Base-by-base conservation (phyloP, 2,888 invertebrate species). In the Meganola albula region DNA sequence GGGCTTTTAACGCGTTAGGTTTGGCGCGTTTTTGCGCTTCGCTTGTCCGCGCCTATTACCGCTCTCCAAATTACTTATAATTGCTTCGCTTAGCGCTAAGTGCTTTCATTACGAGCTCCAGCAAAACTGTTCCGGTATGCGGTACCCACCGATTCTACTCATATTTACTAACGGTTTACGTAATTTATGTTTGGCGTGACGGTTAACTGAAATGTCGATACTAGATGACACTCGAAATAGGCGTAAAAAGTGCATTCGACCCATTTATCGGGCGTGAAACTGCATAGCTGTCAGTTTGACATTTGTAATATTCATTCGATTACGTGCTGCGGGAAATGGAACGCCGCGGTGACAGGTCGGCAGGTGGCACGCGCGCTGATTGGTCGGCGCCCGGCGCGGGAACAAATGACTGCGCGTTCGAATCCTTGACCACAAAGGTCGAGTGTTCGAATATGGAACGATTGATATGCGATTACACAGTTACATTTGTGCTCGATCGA, bases 61-160 rank as follows among this genome's bases (percentile, higher is more conserved):
- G 75, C 68, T 65, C 63, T 69, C 73, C 74, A 80, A 85, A 85
- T 82, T 79, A 82, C 79, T 84, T 82, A 82, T 85, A 84, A 85
- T 85, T 84, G 83, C 79, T 82, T 84, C 85, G 82, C 78, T 85
- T 83, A 83, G 69, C 72, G 78, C 68, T 82, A 83, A 85, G 85
- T 84, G 85, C 85, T 85, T 83, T 84, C 82, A 82, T 85, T 82
- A 82, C 62, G 63, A 63, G 46, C 63, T 59, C 63, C 54, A n/a
- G n/a, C n/a, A 65, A 66, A 69, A 69, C 72, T 68, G 74, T 72
- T 68, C 69, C 66, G 60, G 61, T 57, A 48, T 56, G 67, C 63
- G 53, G 57, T 61, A 62, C 56, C 66, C 67, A 61, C 63, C 63
- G 54, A 48, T 62, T 55, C 48, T 49, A 43, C 41, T 50, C 48